Conservation (phyloP, 2,888 invertebrate species). For the Spodoptera picta region DNA sequence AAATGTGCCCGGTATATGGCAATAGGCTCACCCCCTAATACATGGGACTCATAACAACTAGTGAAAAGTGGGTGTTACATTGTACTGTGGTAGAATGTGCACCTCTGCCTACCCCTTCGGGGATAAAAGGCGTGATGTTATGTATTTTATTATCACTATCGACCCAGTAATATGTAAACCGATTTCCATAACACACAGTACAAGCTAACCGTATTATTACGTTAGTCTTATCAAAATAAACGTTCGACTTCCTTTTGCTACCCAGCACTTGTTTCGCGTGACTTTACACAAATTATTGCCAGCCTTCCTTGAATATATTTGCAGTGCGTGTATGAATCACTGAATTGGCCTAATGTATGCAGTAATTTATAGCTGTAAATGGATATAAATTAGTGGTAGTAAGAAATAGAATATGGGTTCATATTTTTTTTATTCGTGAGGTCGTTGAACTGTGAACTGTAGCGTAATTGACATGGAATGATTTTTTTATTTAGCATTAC, state of each 20-base stretch:
- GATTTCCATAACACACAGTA: constrained; percentile 33
- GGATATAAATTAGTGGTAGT: constrained; percentile 28
- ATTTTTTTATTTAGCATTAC: too few species aligned
- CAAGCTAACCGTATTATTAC: constrained; percentile 53
- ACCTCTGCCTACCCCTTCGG: too few species aligned
- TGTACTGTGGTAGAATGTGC: too few species aligned
- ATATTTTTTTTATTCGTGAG: constrained; percentile 11
- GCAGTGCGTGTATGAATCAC: constrained; percentile 51
- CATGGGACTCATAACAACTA: too few species aligned
- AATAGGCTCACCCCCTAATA: too few species aligned
- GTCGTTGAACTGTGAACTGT: neutral
- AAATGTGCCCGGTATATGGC: too few species aligned
- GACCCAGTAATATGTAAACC: constrained; percentile 1
- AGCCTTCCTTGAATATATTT: constrained; percentile 56
- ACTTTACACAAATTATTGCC: constrained; percentile 59
- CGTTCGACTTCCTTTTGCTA: constrained; percentile 54
- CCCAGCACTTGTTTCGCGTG: constrained; percentile 63
- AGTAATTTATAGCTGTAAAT: constrained; percentile 42
- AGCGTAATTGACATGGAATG: too few species aligned
- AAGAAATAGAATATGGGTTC: constrained; percentile 14
- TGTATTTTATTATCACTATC: too few species aligned
- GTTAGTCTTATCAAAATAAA: constrained; percentile 61
- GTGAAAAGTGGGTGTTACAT: too few species aligned
- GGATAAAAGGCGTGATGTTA: too few species aligned
- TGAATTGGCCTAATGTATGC: constrained; percentile 48